Evolutionary conservation across 1,140 invertebrate genomes (phyloP).

Genomic region (Microplitis demolitor): DNA sequence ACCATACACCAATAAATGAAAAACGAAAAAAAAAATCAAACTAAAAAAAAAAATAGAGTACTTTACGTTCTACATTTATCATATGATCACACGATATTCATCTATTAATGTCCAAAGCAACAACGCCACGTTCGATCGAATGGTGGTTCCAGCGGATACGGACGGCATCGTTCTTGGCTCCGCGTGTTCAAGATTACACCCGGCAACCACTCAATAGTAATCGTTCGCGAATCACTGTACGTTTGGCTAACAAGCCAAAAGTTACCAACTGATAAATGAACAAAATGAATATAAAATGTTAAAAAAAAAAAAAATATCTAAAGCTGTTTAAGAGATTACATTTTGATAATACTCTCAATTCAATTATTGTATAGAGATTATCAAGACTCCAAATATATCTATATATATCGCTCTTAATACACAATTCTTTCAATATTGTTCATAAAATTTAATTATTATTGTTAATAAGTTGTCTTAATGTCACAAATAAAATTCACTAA

Average conservation of each 20-base stretch:
- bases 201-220: neutral
- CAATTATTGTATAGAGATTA: too few relatives aligned
- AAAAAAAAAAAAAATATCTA: too few relatives aligned
- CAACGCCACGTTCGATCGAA: slow-evolving; percentile 21
- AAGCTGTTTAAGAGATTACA: too few relatives aligned
- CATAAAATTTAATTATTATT: too few relatives aligned
- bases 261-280: neutral
- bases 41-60: slow-evolving; percentile 34
- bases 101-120: slow-evolving; percentile 31
- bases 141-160: slow-evolving; percentile 14
- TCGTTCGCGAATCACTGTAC: neutral
- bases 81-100: slow-evolving; percentile 38
- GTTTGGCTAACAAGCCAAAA: neutral
- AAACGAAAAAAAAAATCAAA: slow-evolving; percentile 38
- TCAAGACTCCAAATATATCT: too few relatives aligned
- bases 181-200: neutral
- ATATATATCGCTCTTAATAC: too few relatives aligned
- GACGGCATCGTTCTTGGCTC: slow-evolving; percentile 33
- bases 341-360: too few relatives aligned
- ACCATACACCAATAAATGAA: slow-evolving; percentile 28
- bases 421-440: too few relatives aligned
- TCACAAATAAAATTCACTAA: too few relatives aligned
- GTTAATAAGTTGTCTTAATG: too few relatives aligned
- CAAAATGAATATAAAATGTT: too few relatives aligned
- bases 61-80: slow-evolving; percentile 54